Evolutionary conservation across 2,888 invertebrate species (phyloP).

Genomic region (Epistrophe eligans): DNA sequence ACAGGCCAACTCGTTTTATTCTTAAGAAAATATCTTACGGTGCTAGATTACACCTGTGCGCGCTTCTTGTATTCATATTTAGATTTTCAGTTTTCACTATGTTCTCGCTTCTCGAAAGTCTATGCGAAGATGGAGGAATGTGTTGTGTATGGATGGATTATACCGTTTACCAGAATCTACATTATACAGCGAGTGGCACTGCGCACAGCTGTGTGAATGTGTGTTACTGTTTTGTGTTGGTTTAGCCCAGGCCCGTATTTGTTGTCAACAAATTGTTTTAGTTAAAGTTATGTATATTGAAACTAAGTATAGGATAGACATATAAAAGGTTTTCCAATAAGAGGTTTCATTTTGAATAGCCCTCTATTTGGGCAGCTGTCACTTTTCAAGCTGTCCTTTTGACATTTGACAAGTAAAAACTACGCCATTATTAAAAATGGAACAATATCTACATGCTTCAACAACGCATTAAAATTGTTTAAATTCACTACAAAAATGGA

Average conservation of each 20-base stretch:
- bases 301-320: too few relatives aligned
- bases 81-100: slow-evolving; percentile 10
- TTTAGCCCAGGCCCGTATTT: not conserved
- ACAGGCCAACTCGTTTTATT: slow-evolving; percentile 43
- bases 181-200: not conserved
- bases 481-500: too few relatives aligned
- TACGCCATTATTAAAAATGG: too few relatives aligned
- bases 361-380: too few relatives aligned
- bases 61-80: slow-evolving; percentile 25
- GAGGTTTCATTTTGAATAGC: too few relatives aligned
- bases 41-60: slow-evolving; percentile 58
- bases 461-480: too few relatives aligned
- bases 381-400: too few relatives aligned
- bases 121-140: slow-evolving; percentile 13
- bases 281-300: too few relatives aligned
- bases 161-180: slow-evolving; percentile 30
- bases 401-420: too few relatives aligned
- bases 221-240: not conserved
- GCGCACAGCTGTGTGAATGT: slow-evolving; percentile 49
- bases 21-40: not conserved
- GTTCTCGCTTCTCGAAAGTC: not conserved
- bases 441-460: too few relatives aligned
- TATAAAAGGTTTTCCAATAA: too few relatives aligned
- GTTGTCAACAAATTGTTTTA: not conserved
- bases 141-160: not conserved